phyloP scores from a whole-genome alignment of 2,888 invertebrate species.

The Lycophotia porphyrea region DNA sequence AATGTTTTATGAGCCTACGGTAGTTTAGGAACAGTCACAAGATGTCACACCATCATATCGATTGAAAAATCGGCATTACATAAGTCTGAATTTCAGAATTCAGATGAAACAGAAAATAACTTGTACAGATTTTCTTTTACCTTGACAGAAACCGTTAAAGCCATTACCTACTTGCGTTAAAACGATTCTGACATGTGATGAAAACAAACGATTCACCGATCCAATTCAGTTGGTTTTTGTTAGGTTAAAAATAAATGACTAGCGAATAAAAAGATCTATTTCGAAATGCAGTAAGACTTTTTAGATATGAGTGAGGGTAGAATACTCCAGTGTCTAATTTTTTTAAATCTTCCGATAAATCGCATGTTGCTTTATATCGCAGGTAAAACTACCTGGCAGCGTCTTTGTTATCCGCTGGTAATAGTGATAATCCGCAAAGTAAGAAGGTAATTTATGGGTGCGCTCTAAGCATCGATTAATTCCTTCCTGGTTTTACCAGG shows the following conservation, averaged over 20 bases:
- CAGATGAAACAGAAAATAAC: neutral
- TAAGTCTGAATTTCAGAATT: neutral
- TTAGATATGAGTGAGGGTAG: too few species aligned
- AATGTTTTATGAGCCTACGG: neutral
- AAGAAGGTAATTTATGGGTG: neutral
- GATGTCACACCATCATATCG: neutral
- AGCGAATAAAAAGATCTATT: constrained; percentile 2
- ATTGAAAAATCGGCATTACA: neutral
- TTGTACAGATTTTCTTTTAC: neutral
- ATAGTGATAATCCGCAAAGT: neutral
- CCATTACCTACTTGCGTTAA: constrained; percentile 32
- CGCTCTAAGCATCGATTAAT: neutral
- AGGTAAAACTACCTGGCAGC: too few species aligned
- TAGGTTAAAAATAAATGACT: constrained; percentile 21
- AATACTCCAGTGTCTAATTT: neutral
- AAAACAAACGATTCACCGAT: constrained; percentile 43
- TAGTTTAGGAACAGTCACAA: neutral
- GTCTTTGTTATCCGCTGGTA: neutral
- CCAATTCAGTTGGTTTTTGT: constrained; percentile 26
- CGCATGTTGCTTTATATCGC: neutral
- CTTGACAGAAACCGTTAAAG: constrained; percentile 18
- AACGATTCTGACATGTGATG: constrained; percentile 50
- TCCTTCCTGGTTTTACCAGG: neutral
- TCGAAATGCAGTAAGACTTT: too few species aligned
- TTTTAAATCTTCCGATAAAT: neutral